Base-by-base conservation (phyloP, 1,140 invertebrate genomes). In the Asbolus verrucosus region DNA sequence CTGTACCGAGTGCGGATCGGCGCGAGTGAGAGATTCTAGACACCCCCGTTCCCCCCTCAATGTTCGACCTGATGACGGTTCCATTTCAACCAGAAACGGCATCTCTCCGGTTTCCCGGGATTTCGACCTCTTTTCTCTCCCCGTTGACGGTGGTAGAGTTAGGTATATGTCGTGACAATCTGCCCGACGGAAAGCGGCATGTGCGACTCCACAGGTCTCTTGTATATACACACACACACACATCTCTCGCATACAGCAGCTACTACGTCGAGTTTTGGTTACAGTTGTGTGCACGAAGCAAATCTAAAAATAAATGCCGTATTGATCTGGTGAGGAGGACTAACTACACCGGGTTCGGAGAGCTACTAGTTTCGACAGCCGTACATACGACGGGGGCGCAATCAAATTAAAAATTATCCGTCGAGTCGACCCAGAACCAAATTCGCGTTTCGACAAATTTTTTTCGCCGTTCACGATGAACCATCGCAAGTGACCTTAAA, bases 11-110 rank as follows among this genome's bases (percentile, higher is more conserved):
- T 50, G 65, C 72, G 67, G 74, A 74, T 77, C 74, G 74, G 71
- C 73, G 74, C 69, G 73, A 73, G 75, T 73, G 77, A 74, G 75
- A 75, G 75, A 74, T 76, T 76, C 73, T 77, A 73, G 71, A 71
- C 70, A 59, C 69, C 73, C 75, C 54, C 69, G 50, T 63, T 31
- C 66, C 50, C 65, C 24, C 65, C 39, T 39, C 27, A 54, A 73
- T 62, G 27, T 72, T 72, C 73, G 73, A 74, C 75, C 71, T 75
- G 75, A 75, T 78, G 75, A 77, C 73, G 72, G 73, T 75, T 77
- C 68, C 72, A 71, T 75, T 76, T 66, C 62, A 70, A 70, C 62
- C 63, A 69, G 59, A 69, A 69, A 69, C 33, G 67, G 67, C 67
- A 69, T 69, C 31, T 36, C 67, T 62, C 39, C 67, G 67, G 67